These are phyloP conservation scores for Pollenia labialis DNA, from an alignment of 2,888 invertebrate genomes.

Conservation along the genomic window DNA sequence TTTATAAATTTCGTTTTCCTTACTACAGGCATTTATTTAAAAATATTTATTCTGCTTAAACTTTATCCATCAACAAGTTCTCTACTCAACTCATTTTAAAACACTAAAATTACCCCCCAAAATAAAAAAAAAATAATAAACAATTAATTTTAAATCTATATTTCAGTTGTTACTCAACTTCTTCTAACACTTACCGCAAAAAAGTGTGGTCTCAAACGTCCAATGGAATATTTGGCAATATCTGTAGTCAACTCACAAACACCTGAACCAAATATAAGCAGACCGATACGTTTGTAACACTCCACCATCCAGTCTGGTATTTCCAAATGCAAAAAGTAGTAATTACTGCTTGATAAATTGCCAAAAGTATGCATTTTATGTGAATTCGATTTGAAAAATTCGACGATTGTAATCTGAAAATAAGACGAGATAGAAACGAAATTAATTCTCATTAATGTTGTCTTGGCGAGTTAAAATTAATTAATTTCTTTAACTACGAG, in stretches of 20 bases:
- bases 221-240: conserved; percentile 96
- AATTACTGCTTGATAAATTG: conserved; percentile 83
- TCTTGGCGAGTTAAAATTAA: conserved; percentile 16
- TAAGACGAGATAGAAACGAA: conserved; percentile 31
- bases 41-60: background rate
- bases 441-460: conserved; percentile 42
- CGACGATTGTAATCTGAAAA: conserved; percentile 88
- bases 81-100: conserved; percentile 1
- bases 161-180: conserved; percentile 27
- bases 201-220: conserved; percentile 97
- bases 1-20: no score
- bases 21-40: background rate
- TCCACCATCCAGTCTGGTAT: conserved; percentile 90
- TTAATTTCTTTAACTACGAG: conserved; percentile 42
- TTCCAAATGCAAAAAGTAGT: conserved; percentile 85
- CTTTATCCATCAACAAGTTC: background rate
- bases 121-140: background rate
- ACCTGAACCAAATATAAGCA: conserved; percentile 94
- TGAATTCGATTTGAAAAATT: conserved; percentile 85
- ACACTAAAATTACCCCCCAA: conserved; percentile 5
- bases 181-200: conserved; percentile 86
- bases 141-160: conserved; percentile 36
- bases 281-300: conserved; percentile 89
- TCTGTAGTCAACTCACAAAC: conserved; percentile 95
- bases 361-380: conserved; percentile 73